Conservation (phyloP, 1,140 invertebrate genomes). For the Antheraea mylitta region DNA sequence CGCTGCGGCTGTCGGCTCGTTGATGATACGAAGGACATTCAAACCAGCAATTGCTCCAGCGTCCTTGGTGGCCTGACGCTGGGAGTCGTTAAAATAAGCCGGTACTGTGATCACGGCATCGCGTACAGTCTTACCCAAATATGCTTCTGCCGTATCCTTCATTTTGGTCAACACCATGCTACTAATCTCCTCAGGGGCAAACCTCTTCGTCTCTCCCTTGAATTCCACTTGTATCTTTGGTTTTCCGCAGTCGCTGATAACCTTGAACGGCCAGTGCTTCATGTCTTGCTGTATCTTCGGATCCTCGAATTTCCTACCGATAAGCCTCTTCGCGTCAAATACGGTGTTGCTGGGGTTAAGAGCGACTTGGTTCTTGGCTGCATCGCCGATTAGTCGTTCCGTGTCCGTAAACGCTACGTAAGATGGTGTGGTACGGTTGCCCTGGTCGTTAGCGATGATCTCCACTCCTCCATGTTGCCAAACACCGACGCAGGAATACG, state of each 20-base stretch:
- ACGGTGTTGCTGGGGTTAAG: constrained; percentile 77
- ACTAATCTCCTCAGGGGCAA: constrained; percentile 88
- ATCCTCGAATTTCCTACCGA: constrained; percentile 84
- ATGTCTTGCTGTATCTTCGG: constrained; percentile 86
- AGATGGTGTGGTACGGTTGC: constrained; percentile 94
- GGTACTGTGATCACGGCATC: constrained; percentile 89
- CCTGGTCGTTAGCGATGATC: constrained; percentile 97
- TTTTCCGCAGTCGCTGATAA: constrained; percentile 82
- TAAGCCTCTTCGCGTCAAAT: constrained; percentile 80
- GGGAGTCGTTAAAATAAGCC: too few species aligned
- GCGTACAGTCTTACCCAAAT: constrained; percentile 84
- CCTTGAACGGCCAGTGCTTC: constrained; percentile 88
- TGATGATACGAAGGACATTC: constrained; percentile 60
- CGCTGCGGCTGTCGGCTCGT: constrained; percentile 87
- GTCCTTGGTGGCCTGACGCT: too few species aligned
- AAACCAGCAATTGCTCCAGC: constrained; percentile 82
- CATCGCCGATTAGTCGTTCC: too few species aligned
- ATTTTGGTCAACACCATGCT: constrained; percentile 84
- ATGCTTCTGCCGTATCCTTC: constrained; percentile 82
- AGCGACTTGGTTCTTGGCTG: constrained; percentile 81
- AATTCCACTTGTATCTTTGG: constrained; percentile 81
- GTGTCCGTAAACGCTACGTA: too few species aligned
- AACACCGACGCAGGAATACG: constrained; percentile 93
- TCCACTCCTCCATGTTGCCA: constrained; percentile 96
- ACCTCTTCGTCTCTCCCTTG: constrained; percentile 81